phyloP scores from a whole-genome alignment of 2,113 vertebrate genomes.

The Gymnocephalus cernua region DNA sequence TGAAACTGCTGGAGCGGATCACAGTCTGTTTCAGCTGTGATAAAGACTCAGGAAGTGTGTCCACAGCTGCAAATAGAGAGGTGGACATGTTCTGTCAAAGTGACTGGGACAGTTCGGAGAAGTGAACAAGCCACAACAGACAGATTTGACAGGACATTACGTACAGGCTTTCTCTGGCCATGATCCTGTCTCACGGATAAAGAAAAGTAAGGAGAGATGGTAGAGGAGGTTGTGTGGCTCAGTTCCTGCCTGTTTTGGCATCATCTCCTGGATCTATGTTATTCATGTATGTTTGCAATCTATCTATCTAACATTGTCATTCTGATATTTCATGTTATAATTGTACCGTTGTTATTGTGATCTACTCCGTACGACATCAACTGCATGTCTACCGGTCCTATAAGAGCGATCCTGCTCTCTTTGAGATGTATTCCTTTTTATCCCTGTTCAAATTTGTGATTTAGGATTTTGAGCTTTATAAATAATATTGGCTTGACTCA shows the following conservation, averaged over 20 bases:
- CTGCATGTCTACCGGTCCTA: background rate
- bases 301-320: background rate
- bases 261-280: background rate
- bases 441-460: background rate
- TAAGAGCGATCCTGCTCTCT: background rate
- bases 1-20: constrained; percentile 44
- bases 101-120: background rate
- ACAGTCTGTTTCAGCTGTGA: constrained; percentile 56
- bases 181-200: background rate
- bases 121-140: background rate
- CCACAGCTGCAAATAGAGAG: background rate
- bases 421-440: background rate
- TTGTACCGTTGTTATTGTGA: background rate
- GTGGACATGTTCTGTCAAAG: background rate
- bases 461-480: background rate
- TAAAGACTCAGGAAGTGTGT: constrained; percentile 44
- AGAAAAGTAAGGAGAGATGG: background rate
- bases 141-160: background rate
- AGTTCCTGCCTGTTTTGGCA: background rate
- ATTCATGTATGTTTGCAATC: background rate
- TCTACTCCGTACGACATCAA: background rate
- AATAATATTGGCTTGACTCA: background rate
- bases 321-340: background rate
- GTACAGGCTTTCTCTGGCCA: background rate
- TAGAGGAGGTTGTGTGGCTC: background rate